phyloP scores from a whole-genome alignment of 1,140 invertebrate species.

The Lordiphosa stackelbergi region DNA sequence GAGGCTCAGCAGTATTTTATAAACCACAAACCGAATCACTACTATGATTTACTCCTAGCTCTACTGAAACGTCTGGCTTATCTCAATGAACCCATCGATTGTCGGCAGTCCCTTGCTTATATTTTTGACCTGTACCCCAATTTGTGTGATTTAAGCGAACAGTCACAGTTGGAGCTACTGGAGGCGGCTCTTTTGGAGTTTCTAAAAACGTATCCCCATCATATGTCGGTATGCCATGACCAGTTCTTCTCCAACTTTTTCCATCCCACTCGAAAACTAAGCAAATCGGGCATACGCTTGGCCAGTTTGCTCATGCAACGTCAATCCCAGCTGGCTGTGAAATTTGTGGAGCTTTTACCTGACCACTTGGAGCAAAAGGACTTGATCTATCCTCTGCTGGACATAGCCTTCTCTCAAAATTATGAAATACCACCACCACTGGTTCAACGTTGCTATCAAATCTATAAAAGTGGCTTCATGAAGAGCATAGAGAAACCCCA shows the following conservation, averaged over 20 bases:
- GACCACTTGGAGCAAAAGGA: slow-evolving; percentile 78
- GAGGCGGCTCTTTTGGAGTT: slow-evolving; percentile 79
- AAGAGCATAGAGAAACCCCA: slow-evolving; percentile 82
- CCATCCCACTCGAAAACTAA: slow-evolving; percentile 71
- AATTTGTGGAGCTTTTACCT: slow-evolving; percentile 66
- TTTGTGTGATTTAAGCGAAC: slow-evolving; percentile 43
- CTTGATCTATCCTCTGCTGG: slow-evolving; percentile 79
- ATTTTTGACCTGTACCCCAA: slow-evolving; percentile 40
- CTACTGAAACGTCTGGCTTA: slow-evolving; percentile 45
- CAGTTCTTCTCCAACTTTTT: slow-evolving; percentile 78
- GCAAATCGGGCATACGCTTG: slow-evolving; percentile 79
- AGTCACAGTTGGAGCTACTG: slow-evolving; percentile 78
- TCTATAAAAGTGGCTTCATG: slow-evolving; percentile 80
- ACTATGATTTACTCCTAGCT: slow-evolving; percentile 50
- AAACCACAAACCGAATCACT: slow-evolving; percentile 33
- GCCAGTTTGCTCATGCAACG: slow-evolving; percentile 78
- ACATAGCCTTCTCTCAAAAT: slow-evolving; percentile 77
- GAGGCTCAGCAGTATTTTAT: slow-evolving; percentile 46
- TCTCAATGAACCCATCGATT: slow-evolving; percentile 48
- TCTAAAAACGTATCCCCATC: slow-evolving; percentile 80
- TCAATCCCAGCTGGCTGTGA: slow-evolving; percentile 76
- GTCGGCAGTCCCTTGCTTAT: slow-evolving; percentile 30
- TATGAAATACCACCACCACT: slow-evolving; percentile 74
- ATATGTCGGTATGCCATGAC: slow-evolving; percentile 77
- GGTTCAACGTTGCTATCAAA: slow-evolving; percentile 78